Percentiles rank a stretch among this genome's conserved stretches.
phyloP scores from a whole-genome alignment of 2,113 vertebrate genomes.

The Thalassarche chlororhynchos region DNA sequence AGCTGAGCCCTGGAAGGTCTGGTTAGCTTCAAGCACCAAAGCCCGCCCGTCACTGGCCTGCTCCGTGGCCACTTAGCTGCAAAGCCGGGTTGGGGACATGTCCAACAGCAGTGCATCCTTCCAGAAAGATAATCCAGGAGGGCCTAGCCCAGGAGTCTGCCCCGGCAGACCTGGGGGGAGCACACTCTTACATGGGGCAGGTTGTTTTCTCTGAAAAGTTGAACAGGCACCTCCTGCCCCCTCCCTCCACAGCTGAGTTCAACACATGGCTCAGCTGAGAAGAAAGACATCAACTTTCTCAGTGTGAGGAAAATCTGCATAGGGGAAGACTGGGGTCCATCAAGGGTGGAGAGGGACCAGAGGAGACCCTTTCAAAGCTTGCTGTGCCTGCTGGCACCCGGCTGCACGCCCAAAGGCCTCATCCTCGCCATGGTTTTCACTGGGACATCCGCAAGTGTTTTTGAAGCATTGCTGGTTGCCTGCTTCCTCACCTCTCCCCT shows the following conservation, averaged over 20 bases:
- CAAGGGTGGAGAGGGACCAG: not conserved
- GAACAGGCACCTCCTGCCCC: not conserved
- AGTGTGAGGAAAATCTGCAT: not conserved
- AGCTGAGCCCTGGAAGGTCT: not conserved
- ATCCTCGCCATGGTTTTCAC: not conserved
- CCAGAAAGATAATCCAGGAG: not conserved
- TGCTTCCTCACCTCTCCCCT: not conserved
- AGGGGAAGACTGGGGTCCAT: not conserved
- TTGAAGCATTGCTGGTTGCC: not conserved
- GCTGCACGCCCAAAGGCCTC: accelerated
- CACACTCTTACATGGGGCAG: accelerated
- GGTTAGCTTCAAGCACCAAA: not conserved
- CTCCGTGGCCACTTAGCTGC: no score
- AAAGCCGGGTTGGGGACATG: not conserved
- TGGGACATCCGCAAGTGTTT: accelerated
- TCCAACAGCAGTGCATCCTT: not conserved
- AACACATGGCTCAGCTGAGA: not conserved
- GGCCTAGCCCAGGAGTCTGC: not conserved
- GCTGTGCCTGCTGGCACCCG: not conserved
- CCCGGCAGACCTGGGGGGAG: not conserved
- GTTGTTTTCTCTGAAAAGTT: accelerated
- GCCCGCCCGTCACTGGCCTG: no score
- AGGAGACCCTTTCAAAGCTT: not conserved
- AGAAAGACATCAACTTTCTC: not conserved
- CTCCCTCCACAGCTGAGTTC: not conserved